Evolutionary conservation across 2,888 invertebrate genomes (phyloP).

Genomic region (Cremastinae sp.): DNA sequence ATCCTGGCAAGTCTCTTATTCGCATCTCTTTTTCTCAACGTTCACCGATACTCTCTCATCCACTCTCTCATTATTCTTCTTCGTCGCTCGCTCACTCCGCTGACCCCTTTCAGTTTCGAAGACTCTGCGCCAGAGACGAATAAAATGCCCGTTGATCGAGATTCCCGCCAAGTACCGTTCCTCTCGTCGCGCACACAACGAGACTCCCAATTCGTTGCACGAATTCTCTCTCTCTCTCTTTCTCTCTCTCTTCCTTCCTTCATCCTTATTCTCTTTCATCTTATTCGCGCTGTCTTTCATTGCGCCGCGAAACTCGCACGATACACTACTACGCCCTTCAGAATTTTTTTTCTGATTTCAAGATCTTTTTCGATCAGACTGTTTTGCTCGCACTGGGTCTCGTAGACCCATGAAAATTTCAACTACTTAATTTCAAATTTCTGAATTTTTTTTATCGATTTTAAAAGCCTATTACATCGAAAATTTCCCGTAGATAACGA

Average conservation of each 20-base stretch:
- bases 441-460: no score
- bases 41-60: conserved; percentile 1
- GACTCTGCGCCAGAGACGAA: conserved; percentile 39
- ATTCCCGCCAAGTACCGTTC: conserved; percentile 61
- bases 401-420: no score
- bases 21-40: conserved; percentile 1
- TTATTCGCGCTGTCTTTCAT: conserved; percentile 22
- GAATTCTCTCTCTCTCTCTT: not conserved
- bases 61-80: conserved; percentile 1
- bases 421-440: no score
- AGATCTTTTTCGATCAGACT: no score
- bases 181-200: conserved; percentile 18
- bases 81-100: conserved; percentile 27
- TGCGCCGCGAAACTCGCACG: conserved; percentile 50
- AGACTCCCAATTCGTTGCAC: conserved; percentile 52
- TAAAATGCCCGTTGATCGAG: conserved; percentile 45
- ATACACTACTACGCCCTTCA: no score
- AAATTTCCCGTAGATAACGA: no score
- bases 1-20: conserved; percentile 35
- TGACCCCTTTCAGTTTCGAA: conserved; percentile 57
- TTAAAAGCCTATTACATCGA: no score
- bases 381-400: no score
- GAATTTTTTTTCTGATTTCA: conserved; percentile 44
- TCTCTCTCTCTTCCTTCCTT: conserved; percentile 3
- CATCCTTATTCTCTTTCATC: conserved; percentile 1